phyloP scores from a whole-genome alignment of 2,113 vertebrate genomes.

The Elaphurus davidianus region DNA sequence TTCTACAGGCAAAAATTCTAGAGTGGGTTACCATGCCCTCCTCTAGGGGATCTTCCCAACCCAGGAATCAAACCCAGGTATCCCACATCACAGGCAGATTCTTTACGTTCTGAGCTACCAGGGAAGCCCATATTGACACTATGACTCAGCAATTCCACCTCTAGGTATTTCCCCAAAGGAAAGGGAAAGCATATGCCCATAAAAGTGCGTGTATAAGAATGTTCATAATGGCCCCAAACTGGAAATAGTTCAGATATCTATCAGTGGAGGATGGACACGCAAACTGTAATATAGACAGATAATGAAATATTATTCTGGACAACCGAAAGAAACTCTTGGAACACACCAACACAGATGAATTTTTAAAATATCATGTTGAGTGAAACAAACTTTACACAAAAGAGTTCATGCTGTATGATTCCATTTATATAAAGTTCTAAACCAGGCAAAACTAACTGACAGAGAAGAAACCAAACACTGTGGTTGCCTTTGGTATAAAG shows the following conservation, averaged over 20 bases:
- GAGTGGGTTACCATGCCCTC: background rate
- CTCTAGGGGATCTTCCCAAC: background rate
- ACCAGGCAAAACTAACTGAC: background rate
- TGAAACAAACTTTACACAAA: background rate
- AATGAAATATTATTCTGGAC: background rate
- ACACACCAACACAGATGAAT: background rate
- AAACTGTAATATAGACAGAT: background rate
- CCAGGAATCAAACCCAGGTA: background rate
- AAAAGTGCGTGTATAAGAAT: background rate
- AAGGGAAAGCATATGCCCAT: background rate
- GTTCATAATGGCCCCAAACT: background rate
- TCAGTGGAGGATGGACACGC: background rate
- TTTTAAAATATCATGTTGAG: background rate
- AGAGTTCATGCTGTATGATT: background rate
- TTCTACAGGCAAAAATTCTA: background rate
- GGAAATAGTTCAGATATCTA: background rate
- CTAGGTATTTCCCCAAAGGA: background rate
- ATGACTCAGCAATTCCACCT: background rate
- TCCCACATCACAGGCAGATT: background rate
- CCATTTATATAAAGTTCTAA: background rate
- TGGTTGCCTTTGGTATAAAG: background rate
- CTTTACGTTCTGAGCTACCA: background rate
- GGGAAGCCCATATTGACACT: background rate
- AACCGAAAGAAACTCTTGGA: background rate
- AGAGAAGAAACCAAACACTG: background rate